Percentiles rank a stretch among this genome's conserved stretches.
Evolutionary conservation across 2,888 invertebrate genomes (phyloP).

Genomic region (Hydraecia micacea): DNA sequence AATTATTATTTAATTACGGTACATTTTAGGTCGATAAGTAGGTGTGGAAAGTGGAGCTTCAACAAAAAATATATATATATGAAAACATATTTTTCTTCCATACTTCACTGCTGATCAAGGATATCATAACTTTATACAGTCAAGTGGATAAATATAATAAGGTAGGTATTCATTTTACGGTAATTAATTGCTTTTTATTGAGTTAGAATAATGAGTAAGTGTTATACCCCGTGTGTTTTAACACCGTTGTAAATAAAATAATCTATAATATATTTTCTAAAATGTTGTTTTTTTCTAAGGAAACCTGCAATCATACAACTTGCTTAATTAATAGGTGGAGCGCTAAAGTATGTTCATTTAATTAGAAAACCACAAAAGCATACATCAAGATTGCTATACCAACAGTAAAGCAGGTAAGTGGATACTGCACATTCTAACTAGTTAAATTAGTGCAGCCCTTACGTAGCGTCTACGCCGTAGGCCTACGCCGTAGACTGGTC

Average conservation of each 20-base stretch:
- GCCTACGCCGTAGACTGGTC: constrained; percentile 37
- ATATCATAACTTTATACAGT: not conserved
- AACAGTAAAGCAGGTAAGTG: not conserved
- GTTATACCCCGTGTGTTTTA: not conserved
- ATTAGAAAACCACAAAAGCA: not conserved
- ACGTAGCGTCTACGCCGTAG: constrained; percentile 43
- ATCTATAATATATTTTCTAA: not conserved
- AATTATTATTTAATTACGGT: not conserved
- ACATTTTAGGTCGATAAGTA: not conserved
- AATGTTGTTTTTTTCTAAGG: not conserved
- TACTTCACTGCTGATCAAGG: not conserved
- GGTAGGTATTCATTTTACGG: not conserved
- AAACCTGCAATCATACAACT: not conserved
- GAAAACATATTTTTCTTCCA: not conserved
- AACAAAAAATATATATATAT: not conserved
- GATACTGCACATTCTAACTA: not conserved
- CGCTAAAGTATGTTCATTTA: not conserved
- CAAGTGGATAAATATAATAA: not conserved
- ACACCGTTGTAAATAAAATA: constrained; percentile 11
- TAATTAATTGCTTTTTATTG: not conserved
- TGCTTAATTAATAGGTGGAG: not conserved
- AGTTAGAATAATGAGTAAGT: not conserved
- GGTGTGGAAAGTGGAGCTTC: not conserved
- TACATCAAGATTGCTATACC: not conserved
- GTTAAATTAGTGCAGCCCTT: constrained; percentile 8